Conservation (phyloP, 2,113 vertebrate genomes). For the Vulpes lagopus region DNA sequence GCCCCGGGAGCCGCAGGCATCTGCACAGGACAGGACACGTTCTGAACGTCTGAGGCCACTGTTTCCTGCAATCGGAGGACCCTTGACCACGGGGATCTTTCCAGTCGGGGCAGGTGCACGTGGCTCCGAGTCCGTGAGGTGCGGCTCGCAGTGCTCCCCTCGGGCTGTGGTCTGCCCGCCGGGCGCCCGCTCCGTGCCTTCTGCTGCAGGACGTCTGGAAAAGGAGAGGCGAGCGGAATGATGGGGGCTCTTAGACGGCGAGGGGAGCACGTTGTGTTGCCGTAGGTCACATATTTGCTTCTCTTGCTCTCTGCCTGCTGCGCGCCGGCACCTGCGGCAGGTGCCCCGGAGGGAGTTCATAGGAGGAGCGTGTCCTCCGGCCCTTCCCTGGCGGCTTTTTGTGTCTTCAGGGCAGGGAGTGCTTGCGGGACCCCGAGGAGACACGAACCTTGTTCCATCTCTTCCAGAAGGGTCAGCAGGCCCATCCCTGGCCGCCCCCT, state of each 20-base stretch:
- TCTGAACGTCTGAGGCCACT: slow-evolving; percentile 11
- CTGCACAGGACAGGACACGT: not conserved
- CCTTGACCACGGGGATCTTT: slow-evolving; percentile 8
- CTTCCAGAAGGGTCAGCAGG: not conserved
- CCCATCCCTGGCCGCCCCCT: fast-evolving
- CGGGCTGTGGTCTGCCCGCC: not conserved
- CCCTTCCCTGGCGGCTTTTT: not conserved
- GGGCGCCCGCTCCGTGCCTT: not conserved
- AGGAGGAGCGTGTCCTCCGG: not conserved
- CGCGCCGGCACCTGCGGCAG: not conserved
- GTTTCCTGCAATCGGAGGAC: slow-evolving; percentile 26
- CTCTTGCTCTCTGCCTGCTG: not conserved
- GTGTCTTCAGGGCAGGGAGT: not conserved
- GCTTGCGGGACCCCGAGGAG: not conserved
- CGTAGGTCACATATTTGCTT: not conserved
- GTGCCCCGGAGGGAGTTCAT: not conserved
- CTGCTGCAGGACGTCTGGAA: not conserved
- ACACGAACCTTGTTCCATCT: not conserved
- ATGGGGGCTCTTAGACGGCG: not conserved
- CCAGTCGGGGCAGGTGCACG: not conserved
- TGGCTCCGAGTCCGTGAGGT: not conserved
- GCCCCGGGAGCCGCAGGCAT: not conserved
- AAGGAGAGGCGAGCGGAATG: not conserved
- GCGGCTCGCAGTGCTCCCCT: not conserved
- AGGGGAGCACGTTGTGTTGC: not conserved